Evolutionary conservation across 2,888 invertebrate genomes (phyloP), one percentile per base, ranked within the genome.

Genomic region (Drosophila vallismaia): DNA sequence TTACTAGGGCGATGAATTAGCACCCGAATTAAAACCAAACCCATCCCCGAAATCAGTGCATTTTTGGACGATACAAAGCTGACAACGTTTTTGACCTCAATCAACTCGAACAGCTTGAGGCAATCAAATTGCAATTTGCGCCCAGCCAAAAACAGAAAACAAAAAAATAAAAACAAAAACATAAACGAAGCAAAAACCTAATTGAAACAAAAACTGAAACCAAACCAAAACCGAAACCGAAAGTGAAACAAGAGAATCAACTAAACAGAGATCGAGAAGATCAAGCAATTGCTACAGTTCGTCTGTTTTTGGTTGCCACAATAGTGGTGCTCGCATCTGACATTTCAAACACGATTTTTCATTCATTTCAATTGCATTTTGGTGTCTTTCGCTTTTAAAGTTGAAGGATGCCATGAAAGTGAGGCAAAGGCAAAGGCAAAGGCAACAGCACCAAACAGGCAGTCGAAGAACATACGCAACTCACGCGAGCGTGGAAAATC

Each of bases 371-470:
- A 53, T 75, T 68, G 54, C 42, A 29, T 71, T 73, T 77, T 64
- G 68, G 73, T 74, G 55, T 71, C 56, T 58, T 49, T 62, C 56
- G 56, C 56, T 67, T 69, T 70, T 76, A 79, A 83, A 83, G 79
- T 86, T 85, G 86, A 85, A 85, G 86, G 84, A 86, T 86, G 70
- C 71, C 67, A 56, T 71, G 84, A 85, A 85, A 85, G 84, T 81
- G 75, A 75, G 63, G 51, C 62, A 72, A 71, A 70, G 19, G 26
- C 38, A 12, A 48, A 56, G 33, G 36, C 36, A 36, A 36, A n/a
- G n/a, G n/a, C 36, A 36, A 36, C 36, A 14, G 10, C 48, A 19
- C 8, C 14, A 38, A 38, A 66, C 33, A 63, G 19, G 19, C 40
- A 53, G 31, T 38, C 54, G 40, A 31, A 62, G 55, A 56, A 49